Conservation (phyloP, 2,797 vertebrate genomes). For the Poeciliopsis paucimaculata region DNA sequence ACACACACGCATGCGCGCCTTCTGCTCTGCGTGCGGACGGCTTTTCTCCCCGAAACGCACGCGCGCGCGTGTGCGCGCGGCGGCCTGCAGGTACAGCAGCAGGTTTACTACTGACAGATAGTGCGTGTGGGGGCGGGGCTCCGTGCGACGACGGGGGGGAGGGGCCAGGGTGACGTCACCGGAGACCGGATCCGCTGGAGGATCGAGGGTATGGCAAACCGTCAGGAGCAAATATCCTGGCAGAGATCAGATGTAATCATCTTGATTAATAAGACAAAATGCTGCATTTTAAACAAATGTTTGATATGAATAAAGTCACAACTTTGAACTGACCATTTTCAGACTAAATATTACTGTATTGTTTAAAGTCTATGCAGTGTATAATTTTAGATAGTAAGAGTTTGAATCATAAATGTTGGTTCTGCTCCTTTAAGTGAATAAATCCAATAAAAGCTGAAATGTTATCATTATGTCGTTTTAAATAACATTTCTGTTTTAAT, state of each 20-base stretch:
- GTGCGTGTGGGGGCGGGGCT: slow-evolving; percentile 40
- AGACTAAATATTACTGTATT: no score
- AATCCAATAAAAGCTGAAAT: no score
- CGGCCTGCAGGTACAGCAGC: slow-evolving; percentile 40
- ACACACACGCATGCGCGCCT: slow-evolving; percentile 21
- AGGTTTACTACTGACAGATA: slow-evolving; percentile 46
- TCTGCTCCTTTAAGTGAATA: no score
- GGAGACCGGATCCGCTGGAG: not conserved
- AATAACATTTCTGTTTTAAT: no score
- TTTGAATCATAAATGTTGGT: no score
- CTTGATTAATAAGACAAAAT: not conserved
- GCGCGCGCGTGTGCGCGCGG: slow-evolving; percentile 7
- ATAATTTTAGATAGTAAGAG: no score
- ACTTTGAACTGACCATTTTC: no score
- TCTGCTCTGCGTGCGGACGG: not conserved
- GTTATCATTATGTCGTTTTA: no score
- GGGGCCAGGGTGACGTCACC: slow-evolving; percentile 57
- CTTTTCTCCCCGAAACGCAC: not conserved
- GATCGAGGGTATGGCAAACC: not conserved
- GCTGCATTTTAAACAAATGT: not conserved
- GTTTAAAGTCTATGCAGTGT: no score
- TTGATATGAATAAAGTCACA: no score
- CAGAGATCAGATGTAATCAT: not conserved
- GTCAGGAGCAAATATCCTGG: not conserved
- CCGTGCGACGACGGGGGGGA: slow-evolving; percentile 17